These are phyloP conservation scores for Megathymus violae DNA, from an alignment of 1,140 invertebrate genomes.

Conservation along the genomic window DNA sequence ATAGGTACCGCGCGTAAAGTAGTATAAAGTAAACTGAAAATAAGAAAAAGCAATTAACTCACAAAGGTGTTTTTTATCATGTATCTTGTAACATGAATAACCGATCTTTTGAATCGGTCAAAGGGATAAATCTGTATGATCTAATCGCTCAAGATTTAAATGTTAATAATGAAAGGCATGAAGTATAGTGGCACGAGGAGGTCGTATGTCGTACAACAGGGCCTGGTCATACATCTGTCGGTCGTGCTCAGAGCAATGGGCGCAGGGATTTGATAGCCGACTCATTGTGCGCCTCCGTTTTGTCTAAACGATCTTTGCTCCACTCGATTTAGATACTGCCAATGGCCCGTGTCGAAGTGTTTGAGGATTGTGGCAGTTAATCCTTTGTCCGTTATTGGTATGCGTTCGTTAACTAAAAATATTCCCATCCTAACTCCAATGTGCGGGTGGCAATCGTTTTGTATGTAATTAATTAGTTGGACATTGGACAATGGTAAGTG, in stretches of 20 bases:
- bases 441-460: too few relatives aligned
- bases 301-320: constrained; percentile 53
- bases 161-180: constrained; percentile 29
- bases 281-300: constrained; percentile 46
- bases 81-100: too few relatives aligned
- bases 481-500: too few relatives aligned
- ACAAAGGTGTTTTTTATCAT: too few relatives aligned
- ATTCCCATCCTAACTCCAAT: too few relatives aligned
- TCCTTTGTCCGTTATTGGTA: constrained; percentile 20
- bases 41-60: too few relatives aligned
- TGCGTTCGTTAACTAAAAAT: too few relatives aligned
- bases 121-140: constrained; percentile 1
- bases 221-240: constrained; percentile 53
- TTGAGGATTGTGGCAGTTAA: constrained; percentile 28
- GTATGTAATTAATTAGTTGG: too few relatives aligned
- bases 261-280: constrained; percentile 58
- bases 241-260: constrained; percentile 55
- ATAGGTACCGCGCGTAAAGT: too few relatives aligned
- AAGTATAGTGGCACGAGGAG: constrained; percentile 22
- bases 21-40: too few relatives aligned
- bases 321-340: constrained; percentile 18
- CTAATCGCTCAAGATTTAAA: constrained; percentile 23
- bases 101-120: constrained; percentile 2
- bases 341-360: constrained; percentile 23
- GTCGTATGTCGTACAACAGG: constrained; percentile 4